Evolutionary conservation across 2,888 invertebrate species (phyloP), one percentile per base, ranked within the genome.

Genomic region (Dynastes tityus): DNA sequence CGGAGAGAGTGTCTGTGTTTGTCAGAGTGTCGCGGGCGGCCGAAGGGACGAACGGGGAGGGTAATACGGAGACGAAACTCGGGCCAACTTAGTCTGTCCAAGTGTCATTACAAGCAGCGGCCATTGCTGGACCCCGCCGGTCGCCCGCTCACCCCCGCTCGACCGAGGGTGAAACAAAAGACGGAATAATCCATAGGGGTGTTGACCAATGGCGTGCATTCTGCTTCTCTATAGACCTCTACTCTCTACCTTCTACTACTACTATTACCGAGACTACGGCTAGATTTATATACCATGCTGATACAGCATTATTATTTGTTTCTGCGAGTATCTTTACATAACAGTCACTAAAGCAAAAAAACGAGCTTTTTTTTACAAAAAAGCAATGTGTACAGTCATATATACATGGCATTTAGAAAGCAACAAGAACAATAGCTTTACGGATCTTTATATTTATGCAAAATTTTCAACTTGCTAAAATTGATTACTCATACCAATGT

Each of bases 171-270:
- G 88, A 89, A 89, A 89, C 89, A 89, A 89, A 88, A 88, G 89
- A 88, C 88, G 86, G 88, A 88, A 88, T 89, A 89, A 89, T 88
- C 89, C 88, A 88, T 88, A 88, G 88, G 86, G 87, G 85, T 84
- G 88, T 86, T 88, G 88, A 88, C 88, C 88, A 88, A 88, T 88
- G 88, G 88, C 88, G 87, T 87, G 84, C 86, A 79, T 76, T 80
- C 81, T 80, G 81, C 80, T 78, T 82, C 11, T 45, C 80, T 82
- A 80, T 81, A 80, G 81, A 79, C 79, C 81, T 82, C 81, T 81
- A 79, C 80, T 80, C 80, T 80, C 81, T 82, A 78, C 81, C 81
- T 78, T 78, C 78, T 49, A 74, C 71, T 70, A 53, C 78, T 75
- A 67, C 27, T 58, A 37, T 67, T 53, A 16, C 55, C 53, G 37